These are phyloP conservation scores for Octodon degus DNA, from an alignment of 2,113 vertebrate genomes.

Conservation along the genomic window DNA sequence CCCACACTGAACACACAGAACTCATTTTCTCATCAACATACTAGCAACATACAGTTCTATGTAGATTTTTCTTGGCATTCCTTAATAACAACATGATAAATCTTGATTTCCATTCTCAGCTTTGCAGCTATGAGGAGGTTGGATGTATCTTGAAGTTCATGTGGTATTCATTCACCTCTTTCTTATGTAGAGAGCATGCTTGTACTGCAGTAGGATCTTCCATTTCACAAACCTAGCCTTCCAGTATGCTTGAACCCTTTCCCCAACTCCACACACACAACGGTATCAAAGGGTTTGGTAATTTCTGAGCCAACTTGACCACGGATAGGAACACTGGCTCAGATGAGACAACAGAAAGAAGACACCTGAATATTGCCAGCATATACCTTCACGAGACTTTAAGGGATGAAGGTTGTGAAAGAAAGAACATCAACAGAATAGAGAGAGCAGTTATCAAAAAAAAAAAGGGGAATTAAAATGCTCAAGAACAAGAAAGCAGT, in stretches of 20 bases:
- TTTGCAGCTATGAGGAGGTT: neutral
- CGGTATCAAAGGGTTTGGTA: neutral
- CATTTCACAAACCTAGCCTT: neutral
- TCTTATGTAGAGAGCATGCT: neutral
- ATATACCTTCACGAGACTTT: neutral
- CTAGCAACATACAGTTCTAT: neutral
- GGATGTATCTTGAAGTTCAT: neutral
- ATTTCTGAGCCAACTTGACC: neutral
- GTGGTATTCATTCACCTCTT: neutral
- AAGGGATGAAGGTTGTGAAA: neutral
- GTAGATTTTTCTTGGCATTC: neutral
- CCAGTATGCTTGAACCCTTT: neutral
- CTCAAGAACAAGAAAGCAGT: neutral
- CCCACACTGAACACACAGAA: neutral
- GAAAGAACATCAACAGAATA: neutral
- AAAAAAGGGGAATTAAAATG: neutral
- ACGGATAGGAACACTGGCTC: neutral
- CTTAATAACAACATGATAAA: neutral
- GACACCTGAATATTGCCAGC: neutral
- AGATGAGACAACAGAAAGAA: neutral
- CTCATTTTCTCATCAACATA: neutral
- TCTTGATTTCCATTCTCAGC: neutral
- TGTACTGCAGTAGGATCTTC: neutral
- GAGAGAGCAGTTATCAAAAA: neutral
- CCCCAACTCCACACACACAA: accelerated